These are phyloP conservation scores for Sceloporus tristichus DNA, from an alignment of 2,113 vertebrate genomes.

Conservation along the genomic window DNA sequence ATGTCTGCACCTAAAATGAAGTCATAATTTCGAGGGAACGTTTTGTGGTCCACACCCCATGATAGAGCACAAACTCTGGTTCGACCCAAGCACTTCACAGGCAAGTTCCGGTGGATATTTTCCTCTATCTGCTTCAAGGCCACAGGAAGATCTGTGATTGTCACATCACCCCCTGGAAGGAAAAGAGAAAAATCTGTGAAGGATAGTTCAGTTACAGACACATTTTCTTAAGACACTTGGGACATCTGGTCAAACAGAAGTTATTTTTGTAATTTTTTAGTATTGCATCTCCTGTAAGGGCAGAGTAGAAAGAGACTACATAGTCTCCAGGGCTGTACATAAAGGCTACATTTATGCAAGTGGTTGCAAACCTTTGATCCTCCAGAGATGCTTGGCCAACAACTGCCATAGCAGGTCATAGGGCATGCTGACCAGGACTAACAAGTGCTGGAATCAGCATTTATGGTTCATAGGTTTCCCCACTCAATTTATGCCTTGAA, in stretches of 20 bases:
- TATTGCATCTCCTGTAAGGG: neutral
- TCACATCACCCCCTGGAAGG: slow-evolving; percentile 83
- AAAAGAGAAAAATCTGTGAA: slow-evolving; percentile 37
- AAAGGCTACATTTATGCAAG: neutral
- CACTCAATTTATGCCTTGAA: neutral
- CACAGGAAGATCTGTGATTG: slow-evolving; percentile 87
- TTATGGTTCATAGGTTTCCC: no score
- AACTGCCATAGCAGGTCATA: neutral
- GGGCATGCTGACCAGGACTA: neutral
- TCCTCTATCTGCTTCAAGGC: slow-evolving; percentile 81
- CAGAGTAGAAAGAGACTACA: neutral
- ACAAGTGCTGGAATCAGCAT: neutral
- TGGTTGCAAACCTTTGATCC: no score
- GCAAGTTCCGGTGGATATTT: slow-evolving; percentile 82
- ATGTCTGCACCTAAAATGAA: slow-evolving; percentile 87
- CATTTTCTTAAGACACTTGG: neutral
- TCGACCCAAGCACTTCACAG: slow-evolving; percentile 62
- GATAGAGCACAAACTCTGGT: slow-evolving; percentile 79
- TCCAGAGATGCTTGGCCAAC: neutral
- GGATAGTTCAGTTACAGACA: neutral
- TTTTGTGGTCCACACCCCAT: slow-evolving; percentile 84
- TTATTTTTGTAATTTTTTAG: no score
- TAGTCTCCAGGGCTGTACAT: neutral
- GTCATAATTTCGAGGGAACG: slow-evolving; percentile 84
- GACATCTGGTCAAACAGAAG: no score